These are phyloP conservation scores for Ormia ochracea DNA, from an alignment of 2,888 invertebrate genomes.

Conservation along the genomic window DNA sequence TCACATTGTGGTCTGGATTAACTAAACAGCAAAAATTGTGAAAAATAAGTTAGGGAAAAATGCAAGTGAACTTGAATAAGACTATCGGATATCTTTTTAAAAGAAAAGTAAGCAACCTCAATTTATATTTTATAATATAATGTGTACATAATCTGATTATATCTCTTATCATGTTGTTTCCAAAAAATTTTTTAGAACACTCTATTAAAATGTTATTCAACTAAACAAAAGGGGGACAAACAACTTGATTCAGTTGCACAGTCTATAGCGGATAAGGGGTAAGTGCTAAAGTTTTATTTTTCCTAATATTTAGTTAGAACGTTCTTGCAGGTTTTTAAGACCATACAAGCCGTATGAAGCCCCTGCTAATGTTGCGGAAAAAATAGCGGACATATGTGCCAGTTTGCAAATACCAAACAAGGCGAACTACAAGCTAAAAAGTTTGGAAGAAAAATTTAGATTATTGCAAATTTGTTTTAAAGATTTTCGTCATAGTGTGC, in stretches of 20 bases:
- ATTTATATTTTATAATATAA: constrained; percentile 18
- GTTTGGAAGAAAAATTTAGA: constrained; percentile 79
- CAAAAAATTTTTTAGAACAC: constrained; percentile 56
- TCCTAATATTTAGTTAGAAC: background rate
- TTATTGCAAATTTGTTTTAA: constrained; percentile 84
- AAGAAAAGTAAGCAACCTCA: constrained; percentile 64
- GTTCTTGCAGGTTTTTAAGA: constrained; percentile 83
- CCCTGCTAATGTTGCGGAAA: constrained; percentile 81
- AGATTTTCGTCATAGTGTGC: constrained; percentile 86
- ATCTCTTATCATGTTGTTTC: constrained; percentile 24
- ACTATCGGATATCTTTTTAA: constrained; percentile 50
- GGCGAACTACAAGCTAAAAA: constrained; percentile 65
- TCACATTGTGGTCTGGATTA: too few species aligned
- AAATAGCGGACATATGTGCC: constrained; percentile 81
- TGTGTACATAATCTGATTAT: too few species aligned
- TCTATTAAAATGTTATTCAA: constrained; percentile 66
- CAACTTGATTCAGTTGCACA: constrained; percentile 79
- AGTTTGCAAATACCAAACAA: constrained; percentile 78
- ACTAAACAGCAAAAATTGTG: too few species aligned
- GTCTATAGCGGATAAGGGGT: constrained; percentile 85
- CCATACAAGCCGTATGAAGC: constrained; percentile 86
- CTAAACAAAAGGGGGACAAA: constrained; percentile 67
- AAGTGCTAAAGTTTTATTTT: constrained; percentile 18
- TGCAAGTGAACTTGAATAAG: constrained; percentile 67
- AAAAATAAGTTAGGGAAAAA: background rate